Evolutionary conservation across 2,113 vertebrate genomes (phyloP), one percentile per base, ranked within the genome.

Genomic region (Bolborhynchus lineola): DNA sequence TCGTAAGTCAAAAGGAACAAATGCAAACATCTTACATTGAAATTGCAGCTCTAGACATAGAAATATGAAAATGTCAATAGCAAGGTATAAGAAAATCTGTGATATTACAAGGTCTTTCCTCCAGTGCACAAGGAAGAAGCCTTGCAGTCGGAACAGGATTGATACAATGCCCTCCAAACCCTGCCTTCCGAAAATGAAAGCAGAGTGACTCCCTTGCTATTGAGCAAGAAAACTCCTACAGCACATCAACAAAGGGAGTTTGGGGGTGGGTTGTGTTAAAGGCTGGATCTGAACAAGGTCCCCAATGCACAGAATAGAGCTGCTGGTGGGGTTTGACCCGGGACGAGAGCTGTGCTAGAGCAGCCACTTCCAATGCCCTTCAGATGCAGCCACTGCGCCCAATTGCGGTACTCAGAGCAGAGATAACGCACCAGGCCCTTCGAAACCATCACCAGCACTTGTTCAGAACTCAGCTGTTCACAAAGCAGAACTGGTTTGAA

Each of bases 1-100:
- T 98, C 96, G 57, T 97, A 96, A 97, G 97, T 98, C 97, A 93
- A 98, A 97, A 98, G 96, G 98, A 98, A 98, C 98, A 97, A 99
- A 98, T 98, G 98, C 98, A 98, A 99, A 99, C 99, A 99, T 97
- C 95, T 95, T 94, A 98, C 98, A 97, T 13, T 96, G 95, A 96
- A 97, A 79, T 95, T 97, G 97, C 97, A 98, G 96, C 95, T 97
- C 98, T 97, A 98, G 97, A 98, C 98, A 97, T 83, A 98, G 97
- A 98, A 98, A 98, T 96, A 98, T 95, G 96, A 97, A 96, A 97
- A 95, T 70, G 96, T 92, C 97, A 97, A 97, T 97, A 98, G 97
- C 98, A 98, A 98, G 98, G 96, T 95, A 93, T 96, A 98, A 98
- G 97, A 98, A 98, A 98, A 97, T 80, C 91, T 91, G 90, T 95